These are phyloP conservation scores for Riptortus pedestris DNA, from an alignment of 1,140 invertebrate genomes.

Conservation along the genomic window DNA sequence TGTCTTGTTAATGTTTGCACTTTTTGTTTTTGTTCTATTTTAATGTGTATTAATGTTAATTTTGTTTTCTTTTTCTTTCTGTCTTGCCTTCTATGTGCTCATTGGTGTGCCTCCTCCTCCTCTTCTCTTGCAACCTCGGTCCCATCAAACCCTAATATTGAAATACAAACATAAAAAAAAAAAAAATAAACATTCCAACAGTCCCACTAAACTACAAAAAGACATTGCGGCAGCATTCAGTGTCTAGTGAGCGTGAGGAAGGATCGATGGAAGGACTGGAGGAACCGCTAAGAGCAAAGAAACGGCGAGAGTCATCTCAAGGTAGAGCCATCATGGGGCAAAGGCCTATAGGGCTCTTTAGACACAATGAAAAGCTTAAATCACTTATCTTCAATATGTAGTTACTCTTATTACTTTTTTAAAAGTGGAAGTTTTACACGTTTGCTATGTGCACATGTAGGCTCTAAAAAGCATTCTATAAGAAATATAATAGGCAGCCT, in stretches of 20 bases:
- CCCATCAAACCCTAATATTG: background rate
- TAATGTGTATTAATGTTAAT: no score
- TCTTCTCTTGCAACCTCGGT: background rate
- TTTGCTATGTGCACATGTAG: no score
- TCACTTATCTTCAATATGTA: background rate
- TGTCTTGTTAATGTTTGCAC: no score
- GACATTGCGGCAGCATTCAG: slow-evolving; percentile 51
- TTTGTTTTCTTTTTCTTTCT: slow-evolving; percentile 5
- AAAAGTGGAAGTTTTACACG: background rate
- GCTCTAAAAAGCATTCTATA: no score
- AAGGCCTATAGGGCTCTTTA: background rate
- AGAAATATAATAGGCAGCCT: no score
- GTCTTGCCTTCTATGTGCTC: slow-evolving; percentile 10
- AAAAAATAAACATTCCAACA: no score
- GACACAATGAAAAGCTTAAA: background rate
- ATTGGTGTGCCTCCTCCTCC: slow-evolving; percentile 13
- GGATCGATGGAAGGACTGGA: slow-evolving; percentile 50
- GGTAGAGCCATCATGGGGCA: background rate
- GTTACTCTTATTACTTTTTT: background rate
- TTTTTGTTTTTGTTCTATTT: no score
- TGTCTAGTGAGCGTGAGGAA: slow-evolving; percentile 51
- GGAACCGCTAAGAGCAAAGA: slow-evolving; percentile 54
- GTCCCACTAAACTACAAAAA: slow-evolving; percentile 59
- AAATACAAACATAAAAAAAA: slow-evolving; percentile 5
- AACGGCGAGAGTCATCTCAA: slow-evolving; percentile 45